Percentiles rank a stretch among this genome's conserved stretches.
Evolutionary conservation across 2,113 vertebrate genomes (phyloP).

Genomic region (Craseonycteris thonglongyai): DNA sequence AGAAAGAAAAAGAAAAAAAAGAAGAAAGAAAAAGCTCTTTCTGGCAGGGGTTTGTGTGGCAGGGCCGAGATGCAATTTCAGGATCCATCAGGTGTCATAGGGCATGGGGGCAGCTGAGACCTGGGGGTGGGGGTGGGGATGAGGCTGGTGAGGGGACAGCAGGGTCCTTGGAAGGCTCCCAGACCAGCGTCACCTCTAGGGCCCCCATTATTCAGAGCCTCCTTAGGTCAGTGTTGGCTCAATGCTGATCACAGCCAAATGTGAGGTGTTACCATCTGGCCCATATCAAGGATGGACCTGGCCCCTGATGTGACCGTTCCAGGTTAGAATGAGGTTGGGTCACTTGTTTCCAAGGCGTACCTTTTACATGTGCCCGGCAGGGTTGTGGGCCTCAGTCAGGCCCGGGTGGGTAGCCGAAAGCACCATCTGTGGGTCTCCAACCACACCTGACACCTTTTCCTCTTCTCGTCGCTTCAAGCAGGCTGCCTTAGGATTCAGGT

Average conservation of each 20-base stretch:
- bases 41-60: slow-evolving; percentile 45
- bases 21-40: slow-evolving; percentile 33
- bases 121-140: background rate
- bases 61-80: background rate
- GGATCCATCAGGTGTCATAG: slow-evolving; percentile 55
- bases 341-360: background rate
- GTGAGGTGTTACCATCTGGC: background rate
- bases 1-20: background rate
- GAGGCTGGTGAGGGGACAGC: background rate
- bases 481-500: slow-evolving; percentile 98
- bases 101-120: background rate
- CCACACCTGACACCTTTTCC: slow-evolving; percentile 96
- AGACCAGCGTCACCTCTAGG: background rate
- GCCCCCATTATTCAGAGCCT: background rate
- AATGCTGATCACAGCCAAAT: background rate
- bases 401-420: slow-evolving; percentile 91
- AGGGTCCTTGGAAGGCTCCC: background rate
- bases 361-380: slow-evolving; percentile 92
- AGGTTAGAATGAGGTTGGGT: background rate
- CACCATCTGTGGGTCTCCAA: slow-evolving; percentile 93
- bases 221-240: background rate
- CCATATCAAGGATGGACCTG: background rate
- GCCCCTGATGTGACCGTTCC: background rate
- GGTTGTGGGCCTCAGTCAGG: slow-evolving; percentile 93
- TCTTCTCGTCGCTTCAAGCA: slow-evolving; percentile 98